These are phyloP conservation scores for Syngnathoides biaculeatus DNA, from an alignment of 2,113 vertebrate genomes.

Conservation along the genomic window DNA sequence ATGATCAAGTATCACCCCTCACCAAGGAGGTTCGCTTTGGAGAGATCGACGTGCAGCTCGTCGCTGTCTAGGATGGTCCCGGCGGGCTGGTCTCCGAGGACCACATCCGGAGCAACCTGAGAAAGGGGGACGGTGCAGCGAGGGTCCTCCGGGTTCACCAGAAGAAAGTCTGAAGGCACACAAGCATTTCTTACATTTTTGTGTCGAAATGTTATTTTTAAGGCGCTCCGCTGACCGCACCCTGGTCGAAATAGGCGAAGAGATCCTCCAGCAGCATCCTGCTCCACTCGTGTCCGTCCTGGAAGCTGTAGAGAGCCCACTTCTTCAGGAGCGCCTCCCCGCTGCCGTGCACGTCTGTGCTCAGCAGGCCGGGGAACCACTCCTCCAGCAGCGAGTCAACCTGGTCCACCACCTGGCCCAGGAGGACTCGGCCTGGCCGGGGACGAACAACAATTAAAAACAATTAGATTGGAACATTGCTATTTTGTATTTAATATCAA, in stretches of 20 bases:
- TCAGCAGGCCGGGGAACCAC: slow-evolving; percentile 91
- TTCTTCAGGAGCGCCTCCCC: slow-evolving; percentile 92
- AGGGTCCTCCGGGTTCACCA: slow-evolving; percentile 79
- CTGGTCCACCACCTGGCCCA: slow-evolving; percentile 96
- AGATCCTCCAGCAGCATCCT: slow-evolving; percentile 89
- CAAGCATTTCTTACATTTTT: background rate
- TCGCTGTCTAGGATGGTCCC: slow-evolving; percentile 83
- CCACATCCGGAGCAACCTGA: slow-evolving; percentile 90
- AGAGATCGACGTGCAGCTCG: slow-evolving; percentile 82
- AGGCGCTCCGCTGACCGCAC: slow-evolving; percentile 49
- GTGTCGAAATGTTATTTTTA: background rate
- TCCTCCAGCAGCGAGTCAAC: slow-evolving; percentile 96
- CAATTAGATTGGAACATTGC: background rate
- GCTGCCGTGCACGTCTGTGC: slow-evolving; percentile 88
- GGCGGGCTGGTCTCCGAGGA: slow-evolving; percentile 86
- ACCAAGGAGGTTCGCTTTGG: slow-evolving; percentile 87
- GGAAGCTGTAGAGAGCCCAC: slow-evolving; percentile 91
- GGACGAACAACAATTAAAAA: background rate
- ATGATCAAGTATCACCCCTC: background rate
- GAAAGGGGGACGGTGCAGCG: slow-evolving; percentile 82
- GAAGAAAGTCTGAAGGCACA: slow-evolving; percentile 81
- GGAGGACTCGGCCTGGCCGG: slow-evolving; percentile 79
- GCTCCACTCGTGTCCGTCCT: slow-evolving; percentile 81
- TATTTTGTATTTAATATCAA: background rate
- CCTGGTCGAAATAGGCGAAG: slow-evolving; percentile 79